Evolutionary conservation across 2,888 invertebrate genomes (phyloP).

Genomic region (Capitulum mitella): DNA sequence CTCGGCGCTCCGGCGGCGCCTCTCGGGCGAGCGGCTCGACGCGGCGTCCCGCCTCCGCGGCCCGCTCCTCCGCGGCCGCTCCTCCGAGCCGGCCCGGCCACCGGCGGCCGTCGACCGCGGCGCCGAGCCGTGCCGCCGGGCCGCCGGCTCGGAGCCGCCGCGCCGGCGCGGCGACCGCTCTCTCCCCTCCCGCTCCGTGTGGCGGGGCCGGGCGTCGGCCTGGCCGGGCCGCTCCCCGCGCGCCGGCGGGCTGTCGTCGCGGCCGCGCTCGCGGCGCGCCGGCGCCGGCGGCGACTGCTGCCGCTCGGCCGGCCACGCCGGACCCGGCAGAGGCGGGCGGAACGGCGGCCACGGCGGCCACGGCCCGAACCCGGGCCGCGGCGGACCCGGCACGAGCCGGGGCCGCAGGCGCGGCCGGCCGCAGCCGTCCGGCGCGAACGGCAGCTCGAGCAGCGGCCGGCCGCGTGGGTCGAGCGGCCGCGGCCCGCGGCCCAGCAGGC

Average conservation of each 20-base stretch:
- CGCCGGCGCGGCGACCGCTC: background rate
- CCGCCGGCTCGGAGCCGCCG: background rate
- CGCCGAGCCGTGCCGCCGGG: background rate
- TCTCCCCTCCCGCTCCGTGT: too few relatives aligned
- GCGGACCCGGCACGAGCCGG: background rate
- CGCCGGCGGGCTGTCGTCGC: background rate
- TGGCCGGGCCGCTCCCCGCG: too few relatives aligned
- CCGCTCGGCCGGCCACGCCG: background rate
- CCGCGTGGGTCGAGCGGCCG: background rate
- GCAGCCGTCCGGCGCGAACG: too few relatives aligned
- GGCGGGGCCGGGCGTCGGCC: background rate
- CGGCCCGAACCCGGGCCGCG: background rate
- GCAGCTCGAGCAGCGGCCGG: background rate
- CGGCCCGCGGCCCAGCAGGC: background rate
- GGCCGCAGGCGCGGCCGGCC: background rate
- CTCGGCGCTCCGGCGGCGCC: too few relatives aligned
- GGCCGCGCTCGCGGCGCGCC: background rate
- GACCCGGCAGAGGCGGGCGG: background rate
- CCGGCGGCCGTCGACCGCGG: too few relatives aligned
- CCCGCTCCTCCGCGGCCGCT: background rate
- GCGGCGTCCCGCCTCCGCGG: too few relatives aligned
- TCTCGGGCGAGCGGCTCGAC: too few relatives aligned
- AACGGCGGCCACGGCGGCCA: slow-evolving; percentile 2
- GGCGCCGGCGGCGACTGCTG: background rate
- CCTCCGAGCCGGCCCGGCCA: background rate